phyloP scores from a whole-genome alignment of 2,888 invertebrate genomes.

The Eristalis arbustorum region DNA sequence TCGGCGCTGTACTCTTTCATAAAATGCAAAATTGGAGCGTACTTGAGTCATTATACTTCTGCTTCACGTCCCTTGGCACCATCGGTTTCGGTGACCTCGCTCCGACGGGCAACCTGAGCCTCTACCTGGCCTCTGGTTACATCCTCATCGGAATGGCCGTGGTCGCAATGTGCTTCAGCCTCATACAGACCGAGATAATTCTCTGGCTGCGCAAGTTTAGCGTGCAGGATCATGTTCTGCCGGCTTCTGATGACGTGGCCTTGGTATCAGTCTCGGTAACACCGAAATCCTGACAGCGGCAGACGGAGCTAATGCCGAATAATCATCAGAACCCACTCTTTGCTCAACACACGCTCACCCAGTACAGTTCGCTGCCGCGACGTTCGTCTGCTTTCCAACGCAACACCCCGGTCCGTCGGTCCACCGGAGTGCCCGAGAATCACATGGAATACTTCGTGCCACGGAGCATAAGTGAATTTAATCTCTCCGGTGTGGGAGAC shows the following conservation, averaged over 20 bases:
- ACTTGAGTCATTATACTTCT: conserved; percentile 91
- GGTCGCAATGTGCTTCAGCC: conserved; percentile 92
- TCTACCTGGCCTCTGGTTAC: conserved; percentile 90
- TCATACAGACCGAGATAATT: conserved; percentile 89
- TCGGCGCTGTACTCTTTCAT: conserved; percentile 94
- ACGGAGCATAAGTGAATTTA: conserved; percentile 91
- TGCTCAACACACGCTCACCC: conserved; percentile 80
- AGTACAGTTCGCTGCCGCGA: conserved; percentile 83
- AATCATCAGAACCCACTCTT: conserved; percentile 78
- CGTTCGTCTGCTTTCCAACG: conserved; percentile 83
- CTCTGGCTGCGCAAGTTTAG: conserved; percentile 80
- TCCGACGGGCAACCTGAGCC: conserved; percentile 86
- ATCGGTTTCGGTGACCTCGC: conserved; percentile 91
- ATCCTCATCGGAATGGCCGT: conserved; percentile 92
- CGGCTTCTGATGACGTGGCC: conserved; percentile 81
- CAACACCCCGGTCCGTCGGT: conserved; percentile 84
- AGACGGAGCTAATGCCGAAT: conserved; percentile 79
- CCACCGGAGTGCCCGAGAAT: conserved; percentile 83
- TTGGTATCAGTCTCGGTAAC: conserved; percentile 82
- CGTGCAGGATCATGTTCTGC: conserved; percentile 78
- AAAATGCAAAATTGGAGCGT: conserved; percentile 95
- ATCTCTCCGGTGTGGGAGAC: conserved; percentile 85
- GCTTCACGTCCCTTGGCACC: conserved; percentile 89
- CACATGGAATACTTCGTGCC: conserved; percentile 92
- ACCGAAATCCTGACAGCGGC: conserved; percentile 83